These are phyloP conservation scores for Hyposmocoma kahamanoa DNA, from an alignment of 1,140 invertebrate species.

Conservation along the genomic window DNA sequence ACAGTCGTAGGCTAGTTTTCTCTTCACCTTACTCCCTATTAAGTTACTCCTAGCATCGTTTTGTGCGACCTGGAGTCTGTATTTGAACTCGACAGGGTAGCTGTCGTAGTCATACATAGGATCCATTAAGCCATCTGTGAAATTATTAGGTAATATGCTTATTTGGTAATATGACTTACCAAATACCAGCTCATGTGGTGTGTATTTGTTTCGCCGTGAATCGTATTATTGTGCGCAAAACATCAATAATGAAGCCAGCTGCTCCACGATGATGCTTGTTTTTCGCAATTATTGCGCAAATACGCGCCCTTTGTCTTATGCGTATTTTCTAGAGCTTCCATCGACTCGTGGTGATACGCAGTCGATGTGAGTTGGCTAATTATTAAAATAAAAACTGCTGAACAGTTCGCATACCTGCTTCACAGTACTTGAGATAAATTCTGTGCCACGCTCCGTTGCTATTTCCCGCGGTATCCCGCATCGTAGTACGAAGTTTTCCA, in stretches of 20 bases:
- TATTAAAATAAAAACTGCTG: too few relatives aligned
- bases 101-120: constrained; percentile 3
- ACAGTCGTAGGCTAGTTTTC: constrained; percentile 6
- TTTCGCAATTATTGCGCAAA: constrained; percentile 17
- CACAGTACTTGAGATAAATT: constrained; percentile 19
- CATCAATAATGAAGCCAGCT: not conserved
- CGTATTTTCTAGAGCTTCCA: constrained; percentile 20
- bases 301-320: constrained; percentile 24
- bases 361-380: constrained; percentile 25
- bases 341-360: constrained; percentile 27
- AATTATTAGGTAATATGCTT: constrained; percentile 10
- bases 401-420: constrained; percentile 19
- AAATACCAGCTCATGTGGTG: constrained; percentile 27
- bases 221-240: not conserved
- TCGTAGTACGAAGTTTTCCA: constrained; percentile 22
- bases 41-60: constrained; percentile 14
- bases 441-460: constrained; percentile 20
- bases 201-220: constrained; percentile 10
- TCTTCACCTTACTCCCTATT: constrained; percentile 8
- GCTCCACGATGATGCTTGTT: not conserved
- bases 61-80: constrained; percentile 9
- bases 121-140: not conserved
- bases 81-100: constrained; percentile 10
- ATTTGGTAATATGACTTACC: too few relatives aligned
- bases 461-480: constrained; percentile 22